Base-by-base conservation (phyloP, 2,888 invertebrate genomes). In the Alloscopus bannaensis region DNA sequence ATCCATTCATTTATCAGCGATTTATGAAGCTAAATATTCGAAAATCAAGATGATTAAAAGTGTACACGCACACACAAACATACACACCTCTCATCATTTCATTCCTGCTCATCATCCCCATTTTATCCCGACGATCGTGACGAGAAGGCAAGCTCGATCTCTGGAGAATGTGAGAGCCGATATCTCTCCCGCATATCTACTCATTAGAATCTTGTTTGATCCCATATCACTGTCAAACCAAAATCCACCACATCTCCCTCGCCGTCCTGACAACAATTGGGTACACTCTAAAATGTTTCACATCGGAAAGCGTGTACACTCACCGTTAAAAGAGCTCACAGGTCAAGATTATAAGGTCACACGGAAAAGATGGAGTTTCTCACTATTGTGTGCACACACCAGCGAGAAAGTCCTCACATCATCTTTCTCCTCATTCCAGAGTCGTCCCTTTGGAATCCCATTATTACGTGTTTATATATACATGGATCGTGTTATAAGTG, bases 301-400 rank as follows among this genome's bases (percentile, higher is more conserved):
- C 6, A 36, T 36, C 13, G 13, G 36, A 36, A 6, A 18, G n/a
- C n/a, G n/a, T n/a, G n/a, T n/a, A n/a, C n/a, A n/a, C n/a, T n/a
- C n/a, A n/a, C n/a, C n/a, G 11, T 11, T 29, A 57, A 26, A 20
- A 57, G 55, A 16, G 3, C 13, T 36, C 6, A 8, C 4, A 45
- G 57, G 57, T 57, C 57, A 57, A n/a, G 26, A 31, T 3, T n/a
- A 66, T n/a, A 29, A 75, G 73, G 73, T 75, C 73, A 75, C 65
- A 31, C 59, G 66, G 66, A 75, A 55, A 71, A 71, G 36, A 13
- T n/a, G n/a, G n/a, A n/a, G n/a, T n/a, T n/a, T n/a, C n/a, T n/a
- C n/a, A n/a, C n/a, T n/a, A n/a, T n/a, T n/a, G n/a, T n/a, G 13
- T 69, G 57, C 36, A 36, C 36, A 13, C 13, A 8, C 36, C 36